Evolutionary conservation across 2,888 invertebrate genomes (phyloP).

Genomic region (Scaptodrosophila latifasciaeformis): DNA sequence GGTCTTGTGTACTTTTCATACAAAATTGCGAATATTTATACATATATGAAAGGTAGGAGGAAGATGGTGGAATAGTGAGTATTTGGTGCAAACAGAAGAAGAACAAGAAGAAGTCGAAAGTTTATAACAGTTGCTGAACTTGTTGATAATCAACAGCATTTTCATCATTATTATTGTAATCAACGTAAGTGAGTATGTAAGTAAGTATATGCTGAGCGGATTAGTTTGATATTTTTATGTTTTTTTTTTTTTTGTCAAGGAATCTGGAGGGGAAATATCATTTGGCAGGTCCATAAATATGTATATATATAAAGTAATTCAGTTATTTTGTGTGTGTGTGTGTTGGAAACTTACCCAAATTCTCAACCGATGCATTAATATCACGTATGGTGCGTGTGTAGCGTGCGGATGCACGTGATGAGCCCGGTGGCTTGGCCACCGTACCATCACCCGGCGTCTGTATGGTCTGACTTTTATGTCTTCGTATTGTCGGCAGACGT

Average conservation of each 20-base stretch:
- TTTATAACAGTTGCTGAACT: no score
- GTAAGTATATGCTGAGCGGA: not conserved
- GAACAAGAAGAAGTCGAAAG: no score
- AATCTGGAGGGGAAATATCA: no score
- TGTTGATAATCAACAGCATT: no score
- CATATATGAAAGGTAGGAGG: no score
- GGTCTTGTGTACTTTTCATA: no score
- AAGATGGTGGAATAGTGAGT: no score
- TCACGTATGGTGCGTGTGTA: constrained; percentile 81
- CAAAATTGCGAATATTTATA: no score
- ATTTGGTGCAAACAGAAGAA: no score
- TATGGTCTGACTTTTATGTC: constrained; percentile 86
- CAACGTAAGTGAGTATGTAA: not conserved
- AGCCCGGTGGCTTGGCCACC: constrained; percentile 63
- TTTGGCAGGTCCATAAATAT: no score
- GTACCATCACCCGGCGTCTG: constrained; percentile 80
- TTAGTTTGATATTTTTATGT: not conserved
- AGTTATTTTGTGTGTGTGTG: not conserved
- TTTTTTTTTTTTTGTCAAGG: not conserved
- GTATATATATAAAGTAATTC: not conserved
- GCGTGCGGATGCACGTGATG: constrained; percentile 72
- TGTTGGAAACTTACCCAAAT: constrained; percentile 78
- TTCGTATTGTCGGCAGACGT: constrained; percentile 89
- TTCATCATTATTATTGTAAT: not conserved
- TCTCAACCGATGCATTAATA: constrained; percentile 84